phyloP scores from a whole-genome alignment of 2,888 invertebrate species.

The Epinotia demarniana region DNA sequence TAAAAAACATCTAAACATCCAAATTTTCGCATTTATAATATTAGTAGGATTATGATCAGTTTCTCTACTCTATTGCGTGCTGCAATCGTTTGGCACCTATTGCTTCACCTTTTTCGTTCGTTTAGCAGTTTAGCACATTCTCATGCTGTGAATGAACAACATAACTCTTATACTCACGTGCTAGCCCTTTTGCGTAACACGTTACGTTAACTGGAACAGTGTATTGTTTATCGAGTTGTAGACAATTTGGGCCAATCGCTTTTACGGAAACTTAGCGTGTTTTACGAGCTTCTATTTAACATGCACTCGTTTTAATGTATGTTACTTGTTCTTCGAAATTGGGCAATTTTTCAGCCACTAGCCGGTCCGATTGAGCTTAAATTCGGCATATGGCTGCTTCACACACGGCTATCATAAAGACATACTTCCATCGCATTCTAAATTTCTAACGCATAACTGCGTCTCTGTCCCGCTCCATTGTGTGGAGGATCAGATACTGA shows the following conservation, averaged over 20 bases:
- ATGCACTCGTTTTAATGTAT: too few species aligned
- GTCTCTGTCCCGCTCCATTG: too few species aligned
- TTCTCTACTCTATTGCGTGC: background rate
- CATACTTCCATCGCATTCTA: too few species aligned
- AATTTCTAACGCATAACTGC: too few species aligned
- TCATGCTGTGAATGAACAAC: constrained; percentile 25
- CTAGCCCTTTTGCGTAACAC: constrained; percentile 27
- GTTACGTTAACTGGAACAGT: constrained; percentile 14
- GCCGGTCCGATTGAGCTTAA: background rate
- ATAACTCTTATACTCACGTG: constrained; percentile 6
- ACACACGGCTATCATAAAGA: too few species aligned
- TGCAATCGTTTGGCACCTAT: background rate
- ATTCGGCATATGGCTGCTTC: too few species aligned
- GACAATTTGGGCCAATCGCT: constrained; percentile 25
- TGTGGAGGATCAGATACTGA: too few species aligned
- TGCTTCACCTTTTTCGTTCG: constrained; percentile 15
- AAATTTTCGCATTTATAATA: too few species aligned
- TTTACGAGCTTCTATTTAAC: background rate
- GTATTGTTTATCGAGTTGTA: constrained; percentile 9
- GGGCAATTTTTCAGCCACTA: too few species aligned
- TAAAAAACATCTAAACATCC: too few species aligned
- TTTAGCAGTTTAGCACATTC: constrained; percentile 32
- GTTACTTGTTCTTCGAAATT: too few species aligned
- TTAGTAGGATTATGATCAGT: too few species aligned
- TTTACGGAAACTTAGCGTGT: constrained; percentile 5